These are phyloP conservation scores for Halcyon badia DNA, from an alignment of 2,797 vertebrate genomes.

Conservation along the genomic window DNA sequence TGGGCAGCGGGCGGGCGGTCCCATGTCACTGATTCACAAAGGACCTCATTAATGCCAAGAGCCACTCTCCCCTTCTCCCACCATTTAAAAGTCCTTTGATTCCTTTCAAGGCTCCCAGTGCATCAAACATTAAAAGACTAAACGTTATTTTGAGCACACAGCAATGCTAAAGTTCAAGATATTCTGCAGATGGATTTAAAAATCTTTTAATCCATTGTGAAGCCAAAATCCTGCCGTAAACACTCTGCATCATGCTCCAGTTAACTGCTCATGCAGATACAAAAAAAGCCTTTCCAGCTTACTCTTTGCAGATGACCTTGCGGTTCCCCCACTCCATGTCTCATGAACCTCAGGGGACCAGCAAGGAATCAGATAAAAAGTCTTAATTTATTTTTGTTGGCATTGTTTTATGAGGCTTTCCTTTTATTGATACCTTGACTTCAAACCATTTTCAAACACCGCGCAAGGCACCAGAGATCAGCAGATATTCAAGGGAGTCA, in stretches of 20 bases:
- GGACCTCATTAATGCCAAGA: not conserved
- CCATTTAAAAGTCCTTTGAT: not conserved
- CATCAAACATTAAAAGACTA: conserved; percentile 35
- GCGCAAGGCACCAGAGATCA: not conserved
- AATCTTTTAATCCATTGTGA: conserved; percentile 53
- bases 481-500: not conserved
- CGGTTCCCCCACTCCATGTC: not conserved
- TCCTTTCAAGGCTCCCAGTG: not conserved
- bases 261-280: conserved; percentile 40
- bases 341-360: not conserved
- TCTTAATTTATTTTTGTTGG: conserved; percentile 17
- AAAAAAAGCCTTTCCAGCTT: not conserved
- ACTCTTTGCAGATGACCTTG: conserved; percentile 32
- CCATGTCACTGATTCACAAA: not conserved
- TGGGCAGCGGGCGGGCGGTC: not conserved
- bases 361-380: not conserved
- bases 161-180: conserved; percentile 29
- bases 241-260: conserved; percentile 40
- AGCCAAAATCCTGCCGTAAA: conserved; percentile 19
- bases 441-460: not conserved
- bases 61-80: not conserved
- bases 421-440: conserved; percentile 13
- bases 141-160: not conserved
- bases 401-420: conserved; percentile 42
- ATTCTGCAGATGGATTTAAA: conserved; percentile 32